phyloP scores from a whole-genome alignment of 2,888 invertebrate species.

The Drosophila antonietae region DNA sequence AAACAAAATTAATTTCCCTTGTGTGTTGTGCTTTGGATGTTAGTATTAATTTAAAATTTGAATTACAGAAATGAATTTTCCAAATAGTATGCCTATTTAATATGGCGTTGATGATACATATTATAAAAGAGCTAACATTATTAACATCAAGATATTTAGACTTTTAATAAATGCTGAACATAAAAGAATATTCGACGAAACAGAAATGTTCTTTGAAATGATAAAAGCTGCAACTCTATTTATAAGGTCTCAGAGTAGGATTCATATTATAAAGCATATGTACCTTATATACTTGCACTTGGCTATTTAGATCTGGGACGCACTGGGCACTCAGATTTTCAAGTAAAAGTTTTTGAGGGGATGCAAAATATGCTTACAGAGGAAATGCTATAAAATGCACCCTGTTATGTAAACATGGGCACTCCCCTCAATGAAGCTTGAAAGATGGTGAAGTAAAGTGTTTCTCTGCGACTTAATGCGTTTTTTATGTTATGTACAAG shows the following conservation, averaged over 20 bases:
- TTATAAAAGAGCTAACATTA: too few relatives aligned
- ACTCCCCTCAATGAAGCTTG: constrained; percentile 68
- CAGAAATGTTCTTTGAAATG: constrained; percentile 14
- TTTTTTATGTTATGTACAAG: constrained; percentile 76
- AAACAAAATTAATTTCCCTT: too few relatives aligned
- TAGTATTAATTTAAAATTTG: too few relatives aligned
- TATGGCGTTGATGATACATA: too few relatives aligned
- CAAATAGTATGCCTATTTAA: too few relatives aligned
- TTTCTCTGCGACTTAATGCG: constrained; percentile 70
- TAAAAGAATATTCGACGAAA: too few relatives aligned
- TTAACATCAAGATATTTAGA: too few relatives aligned
- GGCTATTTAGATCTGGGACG: too few relatives aligned
- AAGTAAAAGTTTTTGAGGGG: constrained; percentile 8
- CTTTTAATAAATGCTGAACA: too few relatives aligned
- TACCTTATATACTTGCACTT: neutral
- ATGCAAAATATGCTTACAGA: constrained; percentile 31
- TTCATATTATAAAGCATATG: constrained; percentile 24
- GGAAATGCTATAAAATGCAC: constrained; percentile 65
- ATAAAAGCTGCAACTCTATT: constrained; percentile 10
- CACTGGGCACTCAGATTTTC: neutral
- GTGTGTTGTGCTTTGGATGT: too few relatives aligned
- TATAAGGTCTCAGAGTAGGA: constrained; percentile 46
- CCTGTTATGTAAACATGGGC: constrained; percentile 71
- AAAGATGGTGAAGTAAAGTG: constrained; percentile 63
- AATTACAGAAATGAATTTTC: too few relatives aligned